Conservation (phyloP, 2,113 vertebrate species). For the Ramphastos sulfuratus region DNA sequence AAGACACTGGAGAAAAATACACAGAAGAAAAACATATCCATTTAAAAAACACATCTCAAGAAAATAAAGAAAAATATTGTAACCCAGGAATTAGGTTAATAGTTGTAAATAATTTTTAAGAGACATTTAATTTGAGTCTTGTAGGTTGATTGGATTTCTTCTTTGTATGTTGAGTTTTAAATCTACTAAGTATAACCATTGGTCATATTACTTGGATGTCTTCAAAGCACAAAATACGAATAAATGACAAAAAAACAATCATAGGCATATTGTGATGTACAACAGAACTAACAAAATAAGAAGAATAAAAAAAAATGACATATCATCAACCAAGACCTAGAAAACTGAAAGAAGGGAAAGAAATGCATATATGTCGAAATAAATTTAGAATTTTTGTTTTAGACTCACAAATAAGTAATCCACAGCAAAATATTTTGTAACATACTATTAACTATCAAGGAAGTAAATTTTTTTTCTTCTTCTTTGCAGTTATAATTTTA, state of each 20-base stretch:
- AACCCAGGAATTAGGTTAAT: background rate
- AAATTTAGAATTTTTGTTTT: no score
- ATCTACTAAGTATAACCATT: background rate
- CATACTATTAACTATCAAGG: background rate
- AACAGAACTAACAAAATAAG: background rate
- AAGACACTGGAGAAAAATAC: background rate
- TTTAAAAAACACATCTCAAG: background rate
- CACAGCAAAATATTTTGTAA: background rate
- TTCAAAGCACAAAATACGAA: background rate
- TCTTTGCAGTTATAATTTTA: background rate
- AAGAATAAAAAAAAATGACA: background rate
- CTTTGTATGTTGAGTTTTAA: background rate
- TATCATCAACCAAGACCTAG: background rate
- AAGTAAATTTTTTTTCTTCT: background rate
- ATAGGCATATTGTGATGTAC: background rate
- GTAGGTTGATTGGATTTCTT: background rate
- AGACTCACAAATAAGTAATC: background rate
- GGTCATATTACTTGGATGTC: background rate
- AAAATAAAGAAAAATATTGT: background rate
- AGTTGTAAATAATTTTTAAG: background rate
- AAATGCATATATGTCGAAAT: background rate
- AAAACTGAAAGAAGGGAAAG: background rate
- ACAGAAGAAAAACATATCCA: background rate
- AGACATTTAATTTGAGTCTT: accelerated
- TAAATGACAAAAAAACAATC: background rate